Percentiles rank a stretch among this genome's conserved stretches.
These are phyloP conservation scores for Watsonalla cultraria DNA, from an alignment of 2,888 invertebrate species.

Conservation along the genomic window DNA sequence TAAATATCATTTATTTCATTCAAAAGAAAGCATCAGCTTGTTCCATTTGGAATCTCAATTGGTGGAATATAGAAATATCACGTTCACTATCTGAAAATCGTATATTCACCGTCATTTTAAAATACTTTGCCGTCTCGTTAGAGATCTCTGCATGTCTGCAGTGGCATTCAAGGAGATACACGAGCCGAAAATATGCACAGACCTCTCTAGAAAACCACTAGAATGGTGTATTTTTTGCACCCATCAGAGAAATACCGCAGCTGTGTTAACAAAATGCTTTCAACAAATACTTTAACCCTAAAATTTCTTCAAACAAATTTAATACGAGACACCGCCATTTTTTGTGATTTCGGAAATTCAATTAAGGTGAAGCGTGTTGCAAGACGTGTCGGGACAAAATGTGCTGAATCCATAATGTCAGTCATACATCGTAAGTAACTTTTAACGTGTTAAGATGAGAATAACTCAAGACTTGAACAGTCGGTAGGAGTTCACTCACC, in stretches of 20 bases:
- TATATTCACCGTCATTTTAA: conserved; percentile 31
- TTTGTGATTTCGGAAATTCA: conserved; percentile 41
- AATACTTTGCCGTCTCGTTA: conserved; percentile 52
- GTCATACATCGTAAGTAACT: conserved; percentile 48
- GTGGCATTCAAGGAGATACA: conserved; percentile 33
- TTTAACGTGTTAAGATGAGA: conserved; percentile 46
- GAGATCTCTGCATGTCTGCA: conserved; percentile 40
- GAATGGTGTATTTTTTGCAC: conserved; percentile 47
- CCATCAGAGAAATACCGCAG: conserved; percentile 38
- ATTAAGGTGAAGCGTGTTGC: conserved; percentile 46
- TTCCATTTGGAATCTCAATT: not conserved
- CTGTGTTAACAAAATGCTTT: conserved; percentile 58
- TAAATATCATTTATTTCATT: no score
- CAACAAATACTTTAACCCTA: conserved; percentile 29
- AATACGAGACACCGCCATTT: conserved; percentile 11
- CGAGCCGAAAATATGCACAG: conserved; percentile 45
- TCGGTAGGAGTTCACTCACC: conserved; percentile 11
- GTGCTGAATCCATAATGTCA: conserved; percentile 55
- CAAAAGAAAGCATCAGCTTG: no score
- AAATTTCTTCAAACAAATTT: conserved; percentile 6
- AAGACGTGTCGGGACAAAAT: conserved; percentile 33
- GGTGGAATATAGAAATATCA: not conserved
- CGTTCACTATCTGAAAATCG: conserved; percentile 10
- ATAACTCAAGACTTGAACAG: conserved; percentile 36
- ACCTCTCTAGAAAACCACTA: conserved; percentile 48